Conservation (phyloP, 2,888 invertebrate species). For the Dascillus cervinus region DNA sequence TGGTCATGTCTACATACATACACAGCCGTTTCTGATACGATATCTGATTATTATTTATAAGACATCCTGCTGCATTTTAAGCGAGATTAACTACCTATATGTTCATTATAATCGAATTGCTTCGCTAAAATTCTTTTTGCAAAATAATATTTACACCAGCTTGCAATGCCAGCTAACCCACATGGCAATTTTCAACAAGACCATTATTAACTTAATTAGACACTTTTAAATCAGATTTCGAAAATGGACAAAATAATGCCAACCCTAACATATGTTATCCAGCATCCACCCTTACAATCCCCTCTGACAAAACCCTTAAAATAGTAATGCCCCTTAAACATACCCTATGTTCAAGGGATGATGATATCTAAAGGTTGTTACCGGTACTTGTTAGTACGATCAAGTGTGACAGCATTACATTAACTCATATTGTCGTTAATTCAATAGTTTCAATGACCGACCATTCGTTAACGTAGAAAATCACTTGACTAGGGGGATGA, state of each 20-base stretch:
- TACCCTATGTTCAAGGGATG: conserved; percentile 10
- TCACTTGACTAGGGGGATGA: conserved; percentile 23
- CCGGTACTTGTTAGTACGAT: too few species aligned
- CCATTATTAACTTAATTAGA: too few species aligned
- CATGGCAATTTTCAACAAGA: too few species aligned
- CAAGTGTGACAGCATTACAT: conserved; percentile 39
- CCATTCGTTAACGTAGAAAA: conserved; percentile 19
- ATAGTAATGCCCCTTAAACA: conserved; percentile 14
- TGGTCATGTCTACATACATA: conserved; percentile 17
- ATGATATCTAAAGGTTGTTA: conserved; percentile 21
- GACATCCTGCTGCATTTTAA: conserved; percentile 16
- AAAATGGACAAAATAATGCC: too few species aligned
- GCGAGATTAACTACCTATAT: conserved; percentile 3
- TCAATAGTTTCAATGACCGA: conserved; percentile 27
- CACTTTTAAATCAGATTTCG: too few species aligned
- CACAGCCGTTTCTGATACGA: conserved; percentile 17
- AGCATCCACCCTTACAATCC: too few species aligned
- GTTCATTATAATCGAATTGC: too few species aligned
- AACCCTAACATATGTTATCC: too few species aligned
- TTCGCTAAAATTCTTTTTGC: too few species aligned
- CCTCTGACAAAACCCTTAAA: too few species aligned
- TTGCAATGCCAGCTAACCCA: too few species aligned
- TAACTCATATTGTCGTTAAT: conserved; percentile 38
- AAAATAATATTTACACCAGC: too few species aligned
- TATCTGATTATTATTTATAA: conserved; percentile 23